Evolutionary conservation across 1,140 invertebrate genomes (phyloP), one percentile per base, ranked within the genome.

Genomic region (Neodiprion virginianus): DNA sequence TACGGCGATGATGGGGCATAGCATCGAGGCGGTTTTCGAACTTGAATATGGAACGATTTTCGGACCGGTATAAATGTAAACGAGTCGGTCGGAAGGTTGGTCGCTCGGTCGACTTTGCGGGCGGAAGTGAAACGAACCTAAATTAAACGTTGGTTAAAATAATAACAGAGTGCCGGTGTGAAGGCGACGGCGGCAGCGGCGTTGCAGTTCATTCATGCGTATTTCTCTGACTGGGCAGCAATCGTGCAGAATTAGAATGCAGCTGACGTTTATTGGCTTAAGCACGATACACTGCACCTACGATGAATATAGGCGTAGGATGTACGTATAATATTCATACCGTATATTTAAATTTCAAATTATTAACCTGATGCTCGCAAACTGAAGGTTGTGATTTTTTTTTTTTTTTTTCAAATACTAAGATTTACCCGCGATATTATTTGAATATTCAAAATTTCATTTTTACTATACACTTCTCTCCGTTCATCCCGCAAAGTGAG

Each of bases 1-100:
- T 40, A 40, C 28, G 28, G 28, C 28, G 28, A 40, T 40, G 28
- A 40, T 40, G 28, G 28, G 28, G 28, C 28, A 40, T 40, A 40
- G 5, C 28, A 5, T 40, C 28, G 28, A 40, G 53, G 11, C 53
- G 53, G n/a, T n/a, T 61, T 61, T 11, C 11, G 53, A 61, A n/a
- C 53, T 61, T 61, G 53, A 61, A 61, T 61, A 61, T 61, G 53
- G 53, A 61, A 61, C 53, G 53, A 61, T 61, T 61, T 61, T 17
- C 4, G n/a, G 8, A 14, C 11, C 53, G n/a, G n/a, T 61, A 17
- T 61, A 17, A 61, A 61, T 61, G 53, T 61, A 14, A 17, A 61
- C 53, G 53, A 61, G n/a, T 61, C 28, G 28, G 28, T 40, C 28
- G 28, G 28, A 40, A 40, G 28, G 28, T 40, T 40, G 1, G 28